Evolutionary conservation across 1,140 invertebrate species (phyloP), one percentile per base, ranked within the genome.

Genomic region (Atta cephalotes): DNA sequence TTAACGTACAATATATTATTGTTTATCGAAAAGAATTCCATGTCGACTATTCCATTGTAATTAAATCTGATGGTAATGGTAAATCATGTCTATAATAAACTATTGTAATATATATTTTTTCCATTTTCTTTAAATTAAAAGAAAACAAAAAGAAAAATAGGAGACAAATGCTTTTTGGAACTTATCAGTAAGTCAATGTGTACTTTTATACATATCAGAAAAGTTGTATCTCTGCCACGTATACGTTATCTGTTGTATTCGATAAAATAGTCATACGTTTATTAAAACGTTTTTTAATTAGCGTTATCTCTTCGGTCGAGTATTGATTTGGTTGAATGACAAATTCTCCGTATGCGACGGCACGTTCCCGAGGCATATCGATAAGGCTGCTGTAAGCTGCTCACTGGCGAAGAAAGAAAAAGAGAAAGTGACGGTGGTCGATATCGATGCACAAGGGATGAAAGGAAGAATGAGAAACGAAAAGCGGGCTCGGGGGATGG

Each of bases 381-480:
- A 90, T 89, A 90, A 90, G 74, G 66, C 58, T 78, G 58, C 25
- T 89, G 28, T 39, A 18, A 76, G 58, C 76, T 12, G n/a, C n/a
- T 68, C 16, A 65, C 58, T 31, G 31, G 2, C 7, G 25, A 2
- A 81, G 25, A 25, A 70, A 12, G 35, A 86, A 63, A 3, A 70
- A 39, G 77, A 70, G 25, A 4, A 76, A 39, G 39, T 14, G 25
- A 21, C 18, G 60, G 28, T 51, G 86, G 88, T 39, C 65, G 65
- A n/a, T 68, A 70, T 70, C 66, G 66, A 39, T 49, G 66, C 62
- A 74, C 78, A 88, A 90, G 85, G 86, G 86, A 89, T 80, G 90
- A 74, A 76, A 82, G 87, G 74, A 84, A 87, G 87, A 76, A 84
- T 60, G 65, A 89, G 80, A 82, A 91, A 90, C 85, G 35, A 39